Evolutionary conservation across 2,888 invertebrate species (phyloP).

Genomic region (Tachina lurida): DNA sequence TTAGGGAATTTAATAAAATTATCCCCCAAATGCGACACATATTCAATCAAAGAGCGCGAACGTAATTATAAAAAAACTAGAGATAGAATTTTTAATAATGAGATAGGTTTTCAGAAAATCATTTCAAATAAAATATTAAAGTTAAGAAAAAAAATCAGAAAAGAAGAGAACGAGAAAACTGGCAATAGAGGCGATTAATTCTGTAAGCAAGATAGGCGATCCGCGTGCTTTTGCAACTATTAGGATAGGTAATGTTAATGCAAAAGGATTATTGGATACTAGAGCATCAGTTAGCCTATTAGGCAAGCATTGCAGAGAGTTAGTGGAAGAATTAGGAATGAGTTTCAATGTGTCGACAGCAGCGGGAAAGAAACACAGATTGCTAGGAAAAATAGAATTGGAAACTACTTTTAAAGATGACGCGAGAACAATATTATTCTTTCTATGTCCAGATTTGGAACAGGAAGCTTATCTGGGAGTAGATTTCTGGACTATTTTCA

Average conservation of each 20-base stretch:
- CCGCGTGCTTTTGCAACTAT: slow-evolving; percentile 14
- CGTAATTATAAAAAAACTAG: slow-evolving; percentile 5
- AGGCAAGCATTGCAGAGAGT: slow-evolving; percentile 34
- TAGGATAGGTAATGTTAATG: not conserved
- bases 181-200: not conserved
- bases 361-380: slow-evolving; percentile 1
- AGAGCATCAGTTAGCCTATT: slow-evolving; percentile 21
- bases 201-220: not conserved
- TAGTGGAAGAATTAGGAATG: slow-evolving; percentile 3
- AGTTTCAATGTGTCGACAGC: slow-evolving; percentile 21
- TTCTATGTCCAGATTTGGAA: slow-evolving; percentile 27
- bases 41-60: not conserved
- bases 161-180: not conserved
- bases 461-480: slow-evolving; percentile 21
- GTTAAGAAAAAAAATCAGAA: not conserved
- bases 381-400: slow-evolving; percentile 19
- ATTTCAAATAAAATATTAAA: slow-evolving; percentile 9
- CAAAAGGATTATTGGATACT: slow-evolving; percentile 29
- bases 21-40: not conserved
- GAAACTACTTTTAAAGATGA: not conserved
- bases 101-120: not conserved
- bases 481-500: slow-evolving; percentile 22
- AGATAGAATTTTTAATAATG: slow-evolving; percentile 23
- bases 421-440: not conserved
- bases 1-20: not conserved